Percentiles rank a stretch among this genome's conserved stretches.
Conservation (phyloP, 1,140 invertebrate species). For the Scaptodrosophila lebanonensis region DNA sequence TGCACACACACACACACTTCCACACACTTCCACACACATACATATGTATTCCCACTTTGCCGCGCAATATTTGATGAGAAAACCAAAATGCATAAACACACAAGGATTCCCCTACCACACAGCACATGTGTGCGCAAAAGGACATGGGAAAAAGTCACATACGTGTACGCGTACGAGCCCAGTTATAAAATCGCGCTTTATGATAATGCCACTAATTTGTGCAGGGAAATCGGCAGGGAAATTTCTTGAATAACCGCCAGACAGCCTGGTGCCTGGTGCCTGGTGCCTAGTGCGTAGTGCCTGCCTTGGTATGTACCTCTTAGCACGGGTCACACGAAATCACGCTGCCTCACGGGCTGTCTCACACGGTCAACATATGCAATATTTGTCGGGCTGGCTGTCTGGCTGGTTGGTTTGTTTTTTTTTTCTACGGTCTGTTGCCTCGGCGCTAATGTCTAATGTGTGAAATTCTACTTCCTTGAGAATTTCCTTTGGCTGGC, state of each 20-base stretch:
- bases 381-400: too few relatives aligned
- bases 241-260: conserved; percentile 46
- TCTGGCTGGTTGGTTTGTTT: conserved; percentile 60
- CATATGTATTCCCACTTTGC: conserved; percentile 18
- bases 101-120: conserved; percentile 52
- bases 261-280: conserved; percentile 32
- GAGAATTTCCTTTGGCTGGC: conserved; percentile 63
- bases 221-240: conserved; percentile 42
- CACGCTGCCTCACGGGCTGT: neutral
- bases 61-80: conserved; percentile 24
- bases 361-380: conserved; percentile 47
- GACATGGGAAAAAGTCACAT: conserved; percentile 30
- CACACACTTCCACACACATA: neutral
- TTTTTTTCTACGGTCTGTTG: conserved; percentile 12
- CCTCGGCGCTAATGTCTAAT: conserved; percentile 45
- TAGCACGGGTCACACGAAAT: conserved; percentile 30
- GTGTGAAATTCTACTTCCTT: conserved; percentile 45
- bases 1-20: neutral
- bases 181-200: conserved; percentile 60
- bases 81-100: conserved; percentile 37
- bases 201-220: conserved; percentile 30
- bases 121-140: conserved; percentile 15
- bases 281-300: conserved; percentile 18
- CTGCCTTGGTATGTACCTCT: neutral
- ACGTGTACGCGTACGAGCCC: conserved; percentile 19